A percentile compares a stretch with the other conserved stretches of the same genome.
These are phyloP conservation scores for Mionectes macconnelli DNA, from an alignment of 2,113 vertebrate genomes.

Conservation along the genomic window DNA sequence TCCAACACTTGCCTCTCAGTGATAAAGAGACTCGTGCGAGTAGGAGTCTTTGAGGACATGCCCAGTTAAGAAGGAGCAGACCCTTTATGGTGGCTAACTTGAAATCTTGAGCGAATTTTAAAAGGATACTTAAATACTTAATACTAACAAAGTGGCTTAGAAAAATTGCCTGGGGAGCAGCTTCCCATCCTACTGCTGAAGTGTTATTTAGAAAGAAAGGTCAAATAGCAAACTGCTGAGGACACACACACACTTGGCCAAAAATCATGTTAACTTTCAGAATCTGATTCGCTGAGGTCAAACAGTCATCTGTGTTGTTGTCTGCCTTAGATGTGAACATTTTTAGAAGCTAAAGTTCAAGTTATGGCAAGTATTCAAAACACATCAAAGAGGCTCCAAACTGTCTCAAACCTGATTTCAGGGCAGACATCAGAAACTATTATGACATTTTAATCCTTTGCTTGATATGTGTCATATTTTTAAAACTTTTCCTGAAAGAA, in stretches of 20 bases:
- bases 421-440: neutral
- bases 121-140: neutral
- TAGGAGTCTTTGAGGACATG: neutral
- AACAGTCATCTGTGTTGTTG: neutral
- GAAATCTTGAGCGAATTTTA: neutral
- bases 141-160: neutral
- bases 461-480: neutral
- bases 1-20: neutral
- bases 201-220: neutral
- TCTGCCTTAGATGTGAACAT: neutral
- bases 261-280: neutral
- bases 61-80: neutral
- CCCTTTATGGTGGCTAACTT: neutral
- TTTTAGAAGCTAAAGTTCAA: neutral
- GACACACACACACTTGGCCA: neutral
- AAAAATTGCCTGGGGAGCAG: neutral
- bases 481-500: neutral
- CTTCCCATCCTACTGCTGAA: neutral
- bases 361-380: slow-evolving; percentile 27
- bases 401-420: neutral
- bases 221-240: neutral
- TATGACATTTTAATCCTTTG: neutral
- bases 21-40: neutral
- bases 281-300: neutral
- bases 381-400: neutral